Evolutionary conservation across 2,888 invertebrate genomes (phyloP).

Genomic region (Heteromurus nitidus): DNA sequence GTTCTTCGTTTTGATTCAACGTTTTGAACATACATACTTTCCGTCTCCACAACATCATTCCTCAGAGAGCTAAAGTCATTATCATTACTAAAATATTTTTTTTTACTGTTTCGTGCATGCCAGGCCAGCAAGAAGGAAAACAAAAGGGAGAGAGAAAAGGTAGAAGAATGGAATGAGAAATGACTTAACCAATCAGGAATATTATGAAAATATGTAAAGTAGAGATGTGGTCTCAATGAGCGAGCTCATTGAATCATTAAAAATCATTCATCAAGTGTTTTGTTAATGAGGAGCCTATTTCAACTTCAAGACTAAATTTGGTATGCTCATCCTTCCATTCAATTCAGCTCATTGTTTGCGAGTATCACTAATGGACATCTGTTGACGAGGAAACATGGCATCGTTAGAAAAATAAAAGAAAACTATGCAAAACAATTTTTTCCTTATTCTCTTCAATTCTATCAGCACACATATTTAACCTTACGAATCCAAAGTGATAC

Average conservation of each 20-base stretch:
- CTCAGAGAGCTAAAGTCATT: too few relatives aligned
- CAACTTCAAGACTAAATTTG: slow-evolving; percentile 31
- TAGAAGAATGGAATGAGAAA: slow-evolving; percentile 2
- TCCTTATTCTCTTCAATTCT: too few relatives aligned
- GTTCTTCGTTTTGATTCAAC: background rate
- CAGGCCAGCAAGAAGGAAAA: too few relatives aligned
- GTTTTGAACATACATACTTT: too few relatives aligned
- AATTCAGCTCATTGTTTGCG: background rate
- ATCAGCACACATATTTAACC: background rate
- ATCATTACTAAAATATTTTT: background rate
- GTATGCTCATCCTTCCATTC: slow-evolving; percentile 11
- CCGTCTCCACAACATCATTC: too few relatives aligned
- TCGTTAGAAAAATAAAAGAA: slow-evolving; percentile 26
- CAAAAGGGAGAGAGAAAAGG: too few relatives aligned
- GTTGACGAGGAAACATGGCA: background rate
- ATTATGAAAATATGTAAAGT: slow-evolving; percentile 24
- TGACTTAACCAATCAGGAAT: slow-evolving; percentile 22
- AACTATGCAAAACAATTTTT: slow-evolving; percentile 59
- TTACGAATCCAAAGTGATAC: too few relatives aligned
- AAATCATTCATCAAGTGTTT: slow-evolving; percentile 11
- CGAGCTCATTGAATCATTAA: background rate
- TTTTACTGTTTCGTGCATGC: background rate
- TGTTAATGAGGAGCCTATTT: slow-evolving; percentile 40
- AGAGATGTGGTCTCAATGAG: background rate
- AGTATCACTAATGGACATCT: slow-evolving; percentile 8